Conservation (phyloP, 1,140 invertebrate species). For the Drosophila melanica region DNA sequence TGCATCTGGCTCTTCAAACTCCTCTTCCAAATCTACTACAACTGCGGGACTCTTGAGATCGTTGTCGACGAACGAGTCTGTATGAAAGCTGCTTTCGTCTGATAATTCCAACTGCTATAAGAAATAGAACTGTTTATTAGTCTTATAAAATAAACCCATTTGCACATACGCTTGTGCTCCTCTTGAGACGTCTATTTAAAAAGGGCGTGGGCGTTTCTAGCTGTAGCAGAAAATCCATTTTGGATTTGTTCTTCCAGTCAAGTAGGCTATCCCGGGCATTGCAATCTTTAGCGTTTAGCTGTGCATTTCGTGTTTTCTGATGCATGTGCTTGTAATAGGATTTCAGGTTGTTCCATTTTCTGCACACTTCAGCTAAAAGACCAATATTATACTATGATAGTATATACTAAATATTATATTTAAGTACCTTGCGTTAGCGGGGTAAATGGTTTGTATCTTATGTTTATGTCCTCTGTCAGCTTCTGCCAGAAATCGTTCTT, state of each 20-base stretch:
- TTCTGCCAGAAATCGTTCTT: constrained; percentile 25
- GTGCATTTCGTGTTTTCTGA: background rate
- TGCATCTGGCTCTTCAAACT: background rate
- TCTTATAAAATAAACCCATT: background rate
- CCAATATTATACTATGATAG: no score
- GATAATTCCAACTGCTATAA: background rate
- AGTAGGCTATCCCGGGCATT: background rate
- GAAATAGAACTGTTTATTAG: background rate
- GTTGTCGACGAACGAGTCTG: background rate
- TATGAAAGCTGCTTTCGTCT: constrained; percentile 1
- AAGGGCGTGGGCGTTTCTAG: no score
- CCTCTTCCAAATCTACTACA: background rate
- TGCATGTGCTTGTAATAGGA: constrained; percentile 24
- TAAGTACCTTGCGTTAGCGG: constrained; percentile 7
- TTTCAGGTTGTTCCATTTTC: constrained; percentile 35
- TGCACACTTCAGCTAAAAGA: constrained; percentile 12
- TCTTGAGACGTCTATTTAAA: background rate
- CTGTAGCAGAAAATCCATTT: constrained; percentile 24
- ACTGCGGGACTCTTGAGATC: background rate
- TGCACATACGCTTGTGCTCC: background rate
- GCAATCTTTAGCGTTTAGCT: no score
- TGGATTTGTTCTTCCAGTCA: constrained; percentile 38
- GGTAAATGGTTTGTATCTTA: constrained; percentile 4
- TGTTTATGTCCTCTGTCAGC: constrained; percentile 28
- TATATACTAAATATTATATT: no score